Percentiles rank a stretch among this genome's conserved stretches.
Conservation (phyloP, 2,113 vertebrate species). For the Oreochromis spilurus region DNA sequence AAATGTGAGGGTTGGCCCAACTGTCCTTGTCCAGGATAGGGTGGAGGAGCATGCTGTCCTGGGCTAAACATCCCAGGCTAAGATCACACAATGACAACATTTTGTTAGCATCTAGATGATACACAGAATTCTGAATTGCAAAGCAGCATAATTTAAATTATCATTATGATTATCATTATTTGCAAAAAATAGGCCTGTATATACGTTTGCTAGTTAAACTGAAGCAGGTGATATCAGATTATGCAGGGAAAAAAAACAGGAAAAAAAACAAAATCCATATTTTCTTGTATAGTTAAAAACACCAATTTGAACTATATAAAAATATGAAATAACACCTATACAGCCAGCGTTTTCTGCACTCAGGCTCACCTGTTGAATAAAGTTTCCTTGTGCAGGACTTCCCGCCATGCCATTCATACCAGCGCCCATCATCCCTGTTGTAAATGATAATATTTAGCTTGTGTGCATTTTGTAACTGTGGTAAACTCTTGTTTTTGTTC, state of each 20-base stretch:
- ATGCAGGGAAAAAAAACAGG: not conserved
- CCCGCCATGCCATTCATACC: constrained; percentile 87
- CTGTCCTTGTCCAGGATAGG: constrained; percentile 87
- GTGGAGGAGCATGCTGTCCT: constrained; percentile 90
- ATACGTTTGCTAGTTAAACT: not conserved
- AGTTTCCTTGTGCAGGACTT: constrained; percentile 83
- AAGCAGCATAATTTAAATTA: not conserved
- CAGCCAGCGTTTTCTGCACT: not conserved
- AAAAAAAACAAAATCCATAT: not conserved
- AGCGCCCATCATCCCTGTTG: constrained; percentile 87
- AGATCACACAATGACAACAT: constrained; percentile 13
- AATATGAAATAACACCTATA: not conserved
- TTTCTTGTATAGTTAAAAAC: not conserved
- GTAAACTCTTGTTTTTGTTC: not conserved
- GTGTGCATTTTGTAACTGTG: not conserved
- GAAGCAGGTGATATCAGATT: not conserved
- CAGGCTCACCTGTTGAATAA: constrained; percentile 86
- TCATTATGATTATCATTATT: not conserved
- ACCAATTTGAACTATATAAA: not conserved
- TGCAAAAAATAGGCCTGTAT: not conserved
- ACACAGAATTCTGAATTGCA: not conserved
- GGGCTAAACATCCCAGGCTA: constrained; percentile 88
- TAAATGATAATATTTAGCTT: constrained; percentile 12
- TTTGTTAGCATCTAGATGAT: not conserved
- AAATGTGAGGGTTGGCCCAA: constrained; percentile 82